Evolutionary conservation across 2,113 vertebrate species (phyloP), one percentile per base, ranked within the genome.

Genomic region (Elephas maximus): DNA sequence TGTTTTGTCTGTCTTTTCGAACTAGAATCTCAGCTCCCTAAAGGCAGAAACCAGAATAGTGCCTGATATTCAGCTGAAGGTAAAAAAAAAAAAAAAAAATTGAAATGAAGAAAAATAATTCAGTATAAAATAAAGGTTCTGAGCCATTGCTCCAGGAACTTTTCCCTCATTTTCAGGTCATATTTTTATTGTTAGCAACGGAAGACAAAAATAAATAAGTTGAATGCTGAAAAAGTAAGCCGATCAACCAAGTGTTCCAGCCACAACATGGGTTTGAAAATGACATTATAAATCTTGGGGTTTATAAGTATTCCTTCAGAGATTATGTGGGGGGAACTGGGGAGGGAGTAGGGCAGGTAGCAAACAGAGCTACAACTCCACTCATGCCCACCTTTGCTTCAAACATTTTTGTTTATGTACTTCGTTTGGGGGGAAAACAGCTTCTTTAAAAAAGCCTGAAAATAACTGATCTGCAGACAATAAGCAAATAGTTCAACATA

Each of bases 71-170:
- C 78, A 89, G 30, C 8, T 85, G 33, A 91, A 84, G 45, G 60
- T 92, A 48, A 48, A 48, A 48, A 48, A 48, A 48, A 48, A 48
- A 48, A 48, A 48, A 48, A 48, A 48, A 48, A 48, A 48, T 48
- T 8, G 0, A 94, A 87, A 73, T 28, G 28, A 92, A 26, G 62
- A 77, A 30, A 83, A 44, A 82, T 48, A 95, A 92, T 82, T 92
- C 17, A 83, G 21, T 41, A 62, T 83, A 92, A 93, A 94, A 89
- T 78, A 71, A 87, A 92, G 83, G 33, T 77, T 79, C 18, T 85
- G 67, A 60, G 53, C 10, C 14, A 62, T 10, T 81, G 41, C 23
- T 41, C 33, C 63, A 81, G 81, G 41, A 90, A 94, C 37, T 87
- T 81, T 92, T 23, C 33, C 28, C 62, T 26, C 30, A 81, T 24